These are phyloP conservation scores for Gobio gobio DNA, from an alignment of 2,113 vertebrate species.

Conservation along the genomic window DNA sequence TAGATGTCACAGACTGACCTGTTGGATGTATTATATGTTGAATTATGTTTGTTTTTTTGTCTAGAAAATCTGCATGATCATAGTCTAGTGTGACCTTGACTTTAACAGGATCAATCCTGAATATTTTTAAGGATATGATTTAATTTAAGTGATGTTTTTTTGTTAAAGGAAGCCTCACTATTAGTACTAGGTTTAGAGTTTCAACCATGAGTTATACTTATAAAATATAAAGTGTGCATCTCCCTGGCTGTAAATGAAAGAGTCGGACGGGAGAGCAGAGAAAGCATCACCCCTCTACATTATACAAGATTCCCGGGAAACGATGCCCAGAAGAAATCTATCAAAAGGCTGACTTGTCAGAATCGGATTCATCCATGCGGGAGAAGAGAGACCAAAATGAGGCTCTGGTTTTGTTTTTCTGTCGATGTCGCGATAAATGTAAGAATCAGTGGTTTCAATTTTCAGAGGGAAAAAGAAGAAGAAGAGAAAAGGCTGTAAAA, in stretches of 20 bases:
- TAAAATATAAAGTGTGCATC: background rate
- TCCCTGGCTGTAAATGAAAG: constrained; percentile 44
- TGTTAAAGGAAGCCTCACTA: no score
- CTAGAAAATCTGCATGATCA: no score
- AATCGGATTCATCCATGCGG: constrained; percentile 35
- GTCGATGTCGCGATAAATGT: constrained; percentile 51
- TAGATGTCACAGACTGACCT: no score
- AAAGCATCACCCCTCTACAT: constrained; percentile 27
- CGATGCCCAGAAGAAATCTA: constrained; percentile 46
- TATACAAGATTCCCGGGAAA: constrained; percentile 7
- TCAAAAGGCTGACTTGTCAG: constrained; percentile 55
- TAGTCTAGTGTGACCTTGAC: no score
- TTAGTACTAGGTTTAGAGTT: no score
- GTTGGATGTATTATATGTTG: no score
- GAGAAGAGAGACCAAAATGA: constrained; percentile 13
- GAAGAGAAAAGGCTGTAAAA: background rate
- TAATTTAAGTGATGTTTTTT: no score
- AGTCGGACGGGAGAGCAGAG: constrained; percentile 12
- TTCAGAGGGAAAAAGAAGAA: constrained; percentile 25
- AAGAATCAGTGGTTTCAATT: constrained; percentile 49
- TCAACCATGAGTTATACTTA: no score
- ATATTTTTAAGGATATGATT: no score
- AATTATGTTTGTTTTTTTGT: no score
- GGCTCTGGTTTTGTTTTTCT: constrained; percentile 43
- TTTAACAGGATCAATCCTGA: no score